Evolutionary conservation across 2,888 invertebrate genomes (phyloP).

Genomic region (Boloria selene): DNA sequence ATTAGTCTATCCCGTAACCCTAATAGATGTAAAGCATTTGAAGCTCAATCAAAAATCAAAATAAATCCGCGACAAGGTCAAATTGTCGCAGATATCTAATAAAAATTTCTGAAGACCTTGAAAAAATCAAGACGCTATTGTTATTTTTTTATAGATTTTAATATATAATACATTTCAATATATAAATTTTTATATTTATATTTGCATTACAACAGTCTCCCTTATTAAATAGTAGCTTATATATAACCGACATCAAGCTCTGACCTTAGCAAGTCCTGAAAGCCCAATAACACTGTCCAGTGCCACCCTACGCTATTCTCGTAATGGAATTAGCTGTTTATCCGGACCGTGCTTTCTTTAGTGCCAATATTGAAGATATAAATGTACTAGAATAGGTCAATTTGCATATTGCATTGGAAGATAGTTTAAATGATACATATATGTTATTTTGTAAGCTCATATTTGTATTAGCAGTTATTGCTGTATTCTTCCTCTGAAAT

Average conservation of each 20-base stretch:
- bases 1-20: too few relatives aligned
- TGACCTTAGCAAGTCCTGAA: conserved; percentile 41
- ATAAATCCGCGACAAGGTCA: too few relatives aligned
- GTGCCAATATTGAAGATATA: conserved; percentile 35
- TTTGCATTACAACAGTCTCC: conserved; percentile 18
- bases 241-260: conserved; percentile 31
- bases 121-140: too few relatives aligned
- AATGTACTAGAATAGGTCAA: conserved; percentile 29
- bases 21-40: too few relatives aligned
- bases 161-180: too few relatives aligned
- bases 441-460: background rate
- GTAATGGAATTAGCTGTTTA: conserved; percentile 66
- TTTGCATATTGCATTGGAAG: background rate
- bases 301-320: conserved; percentile 52
- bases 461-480: too few relatives aligned
- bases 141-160: too few relatives aligned
- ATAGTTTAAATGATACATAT: background rate
- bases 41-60: too few relatives aligned
- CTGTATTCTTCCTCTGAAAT: too few relatives aligned
- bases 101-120: too few relatives aligned
- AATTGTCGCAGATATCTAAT: too few relatives aligned
- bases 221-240: conserved; percentile 25
- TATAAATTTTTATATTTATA: too few relatives aligned
- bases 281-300: conserved; percentile 46
- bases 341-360: conserved; percentile 46